Evolutionary conservation across 2,888 invertebrate species (phyloP).

Genomic region (Melieria omissa): DNA sequence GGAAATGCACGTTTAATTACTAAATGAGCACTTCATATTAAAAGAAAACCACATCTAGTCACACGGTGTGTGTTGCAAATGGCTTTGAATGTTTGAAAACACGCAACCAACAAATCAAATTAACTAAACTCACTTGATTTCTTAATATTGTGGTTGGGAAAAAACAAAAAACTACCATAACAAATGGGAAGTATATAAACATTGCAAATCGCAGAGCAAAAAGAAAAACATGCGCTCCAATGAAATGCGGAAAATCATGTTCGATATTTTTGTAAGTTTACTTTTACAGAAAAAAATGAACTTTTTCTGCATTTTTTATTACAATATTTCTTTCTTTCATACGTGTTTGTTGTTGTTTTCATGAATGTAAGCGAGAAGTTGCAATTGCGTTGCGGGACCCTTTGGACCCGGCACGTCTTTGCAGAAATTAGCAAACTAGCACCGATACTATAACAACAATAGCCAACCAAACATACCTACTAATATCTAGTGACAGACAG

Average conservation of each 20-base stretch:
- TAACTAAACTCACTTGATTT: constrained; percentile 13
- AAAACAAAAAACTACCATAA: constrained; percentile 34
- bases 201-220: constrained; percentile 51
- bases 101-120: constrained; percentile 13
- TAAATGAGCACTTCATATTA: constrained; percentile 28
- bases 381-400: constrained; percentile 1
- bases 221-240: constrained; percentile 33
- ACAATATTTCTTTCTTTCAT: too few species aligned
- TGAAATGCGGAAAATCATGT: constrained; percentile 42
- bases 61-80: constrained; percentile 12
- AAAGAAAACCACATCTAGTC: constrained; percentile 35
- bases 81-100: constrained; percentile 40
- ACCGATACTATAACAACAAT: too few species aligned
- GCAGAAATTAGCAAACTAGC: constrained; percentile 36
- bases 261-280: neutral
- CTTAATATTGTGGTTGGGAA: neutral
- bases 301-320: too few species aligned
- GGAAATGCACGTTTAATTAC: constrained; percentile 10
- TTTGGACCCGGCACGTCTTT: constrained; percentile 47
- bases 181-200: constrained; percentile 55
- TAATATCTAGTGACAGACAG: neutral
- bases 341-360: too few species aligned
- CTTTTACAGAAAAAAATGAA: neutral
- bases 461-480: too few species aligned
- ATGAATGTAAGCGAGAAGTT: too few species aligned